These are phyloP conservation scores for Drosophila cardini DNA, from an alignment of 1,140 invertebrate species.

Conservation along the genomic window DNA sequence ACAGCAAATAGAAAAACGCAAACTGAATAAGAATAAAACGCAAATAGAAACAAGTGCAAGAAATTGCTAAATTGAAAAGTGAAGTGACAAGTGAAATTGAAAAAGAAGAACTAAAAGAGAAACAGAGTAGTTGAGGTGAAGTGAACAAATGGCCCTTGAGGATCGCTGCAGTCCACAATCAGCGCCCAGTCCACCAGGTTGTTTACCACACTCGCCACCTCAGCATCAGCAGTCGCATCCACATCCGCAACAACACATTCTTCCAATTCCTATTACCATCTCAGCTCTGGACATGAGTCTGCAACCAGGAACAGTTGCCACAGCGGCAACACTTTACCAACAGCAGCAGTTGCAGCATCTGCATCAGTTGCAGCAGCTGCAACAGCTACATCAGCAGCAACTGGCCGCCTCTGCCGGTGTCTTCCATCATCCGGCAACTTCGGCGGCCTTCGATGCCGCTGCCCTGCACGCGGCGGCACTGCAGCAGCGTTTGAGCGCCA, in stretches of 20 bases:
- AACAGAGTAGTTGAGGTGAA: constrained; percentile 6
- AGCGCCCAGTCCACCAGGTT: constrained; percentile 85
- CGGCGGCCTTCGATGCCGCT: constrained; percentile 62
- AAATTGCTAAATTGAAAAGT: constrained; percentile 22
- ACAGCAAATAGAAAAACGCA: constrained; percentile 25
- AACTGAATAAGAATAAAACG: constrained; percentile 12
- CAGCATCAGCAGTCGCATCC: constrained; percentile 34
- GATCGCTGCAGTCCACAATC: constrained; percentile 87
- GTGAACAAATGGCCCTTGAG: constrained; percentile 86
- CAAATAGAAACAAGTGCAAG: constrained; percentile 17
- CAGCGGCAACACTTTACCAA: constrained; percentile 60
- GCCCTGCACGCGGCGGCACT: constrained; percentile 70
- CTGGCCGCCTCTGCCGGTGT: constrained; percentile 64
- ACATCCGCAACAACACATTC: constrained; percentile 13
- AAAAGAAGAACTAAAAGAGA: background rate
- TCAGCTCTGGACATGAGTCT: constrained; percentile 72
- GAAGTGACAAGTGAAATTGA: constrained; percentile 37
- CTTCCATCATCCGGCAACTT: constrained; percentile 71
- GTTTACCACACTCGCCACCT: constrained; percentile 64
- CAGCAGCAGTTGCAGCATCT: constrained; percentile 79
- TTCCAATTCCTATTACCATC: constrained; percentile 35
- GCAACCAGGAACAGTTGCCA: constrained; percentile 47
- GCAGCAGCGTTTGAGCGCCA: constrained; percentile 64
- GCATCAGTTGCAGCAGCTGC: constrained; percentile 77
- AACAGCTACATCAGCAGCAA: constrained; percentile 80